Base-by-base conservation (phyloP, 1,140 invertebrate genomes). In the Yoshiicerus persimilis region DNA sequence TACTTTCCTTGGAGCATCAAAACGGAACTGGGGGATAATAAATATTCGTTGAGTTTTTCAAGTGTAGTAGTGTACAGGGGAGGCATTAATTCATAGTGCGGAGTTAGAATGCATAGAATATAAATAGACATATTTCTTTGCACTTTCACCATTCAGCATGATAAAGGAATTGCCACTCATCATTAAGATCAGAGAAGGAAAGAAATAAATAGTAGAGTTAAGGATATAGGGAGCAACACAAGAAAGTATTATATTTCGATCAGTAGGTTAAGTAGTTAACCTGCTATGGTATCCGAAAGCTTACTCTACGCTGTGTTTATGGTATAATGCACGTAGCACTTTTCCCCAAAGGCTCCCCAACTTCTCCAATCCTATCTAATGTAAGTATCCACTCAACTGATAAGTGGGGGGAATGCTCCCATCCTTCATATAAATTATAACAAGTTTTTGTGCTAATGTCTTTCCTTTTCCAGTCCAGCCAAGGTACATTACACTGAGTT, bases 401-500 rank as follows among this genome's bases (percentile, higher is more conserved):
- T 56, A 56, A 66, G 64, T 66, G 25, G 13, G 64, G 23, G 27
- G 64, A 66, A 66, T 27, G 64, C 64, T 66, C 25, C 25, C 64
- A 66, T 66, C 64, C 64, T 36, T 80, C 32, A 80, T 80, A 80
- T 80, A 80, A 80, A 80, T 80, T 80, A 80, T 80, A 80, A 80
- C 75, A 80, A 80, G 75, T 80, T 80, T 80, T 80, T 80, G 20
- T 80, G 75, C 32, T 80, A 80, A 80, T 80, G 75, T 80, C 75
- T 80, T 80, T 23, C 34, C 32, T 36, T 80, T 38, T 38, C 4
- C 20, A 36, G 30, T 77, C 34, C 30, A 30, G 6, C 64, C 41
- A 30, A 9, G 62, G 62, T n/a, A n/a, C 64, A 30, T 70, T 27
- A 30, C 3, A 32, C 66, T 27, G 66, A 70, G 47, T 56, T 56